Conservation (phyloP, 2,113 vertebrate species). For the Calypte anna region DNA sequence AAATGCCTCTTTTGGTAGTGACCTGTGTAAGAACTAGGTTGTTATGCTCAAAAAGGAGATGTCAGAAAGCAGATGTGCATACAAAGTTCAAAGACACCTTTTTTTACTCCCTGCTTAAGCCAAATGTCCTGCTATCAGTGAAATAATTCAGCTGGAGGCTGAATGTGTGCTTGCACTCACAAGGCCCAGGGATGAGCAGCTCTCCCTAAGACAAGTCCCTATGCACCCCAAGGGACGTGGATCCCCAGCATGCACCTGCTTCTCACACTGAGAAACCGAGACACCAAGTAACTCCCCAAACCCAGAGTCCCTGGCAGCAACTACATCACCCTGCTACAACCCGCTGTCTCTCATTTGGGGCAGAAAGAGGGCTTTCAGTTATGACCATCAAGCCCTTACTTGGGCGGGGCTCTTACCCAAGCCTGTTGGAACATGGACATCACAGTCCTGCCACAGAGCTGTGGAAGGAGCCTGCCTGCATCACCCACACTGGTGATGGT, state of each 20-base stretch:
- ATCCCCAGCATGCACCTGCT: fast-evolving
- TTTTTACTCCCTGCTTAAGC: not conserved
- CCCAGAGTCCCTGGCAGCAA: not conserved
- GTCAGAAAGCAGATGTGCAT: not conserved
- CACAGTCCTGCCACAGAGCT: fast-evolving
- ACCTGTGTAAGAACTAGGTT: not conserved
- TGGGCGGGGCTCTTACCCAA: not conserved
- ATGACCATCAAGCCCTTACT: fast-evolving
- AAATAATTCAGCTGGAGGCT: not conserved
- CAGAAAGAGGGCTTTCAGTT: not conserved
- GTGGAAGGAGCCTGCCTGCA: not conserved
- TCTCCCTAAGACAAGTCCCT: fast-evolving
- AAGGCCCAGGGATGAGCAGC: not conserved
- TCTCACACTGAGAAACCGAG: fast-evolving
- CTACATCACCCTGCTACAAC: not conserved
- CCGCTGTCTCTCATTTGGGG: not conserved
- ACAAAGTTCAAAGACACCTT: not conserved
- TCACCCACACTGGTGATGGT: not conserved
- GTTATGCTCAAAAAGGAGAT: not conserved
- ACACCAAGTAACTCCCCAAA: not conserved
- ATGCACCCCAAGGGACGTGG: fast-evolving
- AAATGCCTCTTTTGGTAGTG: not conserved
- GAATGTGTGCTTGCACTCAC: fast-evolving
- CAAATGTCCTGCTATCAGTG: not conserved
- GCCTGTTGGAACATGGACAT: fast-evolving